phyloP scores from a whole-genome alignment of 2,113 vertebrate species.

The Silurus meridionalis region DNA sequence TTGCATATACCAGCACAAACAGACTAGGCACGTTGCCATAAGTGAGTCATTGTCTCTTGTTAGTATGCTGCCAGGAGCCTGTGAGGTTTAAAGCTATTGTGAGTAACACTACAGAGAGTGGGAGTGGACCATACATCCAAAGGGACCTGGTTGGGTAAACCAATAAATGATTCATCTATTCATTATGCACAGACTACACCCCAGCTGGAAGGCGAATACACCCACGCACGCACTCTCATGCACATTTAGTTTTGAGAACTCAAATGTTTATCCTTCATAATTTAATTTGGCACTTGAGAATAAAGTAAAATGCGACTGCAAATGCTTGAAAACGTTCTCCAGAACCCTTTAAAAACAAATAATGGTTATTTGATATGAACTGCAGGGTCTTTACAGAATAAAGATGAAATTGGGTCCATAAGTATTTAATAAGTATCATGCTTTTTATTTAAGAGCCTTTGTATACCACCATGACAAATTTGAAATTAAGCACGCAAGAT shows the following conservation, averaged over 20 bases:
- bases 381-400: neutral
- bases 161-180: conserved; percentile 26
- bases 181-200: conserved; percentile 6
- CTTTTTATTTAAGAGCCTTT: too few relatives aligned
- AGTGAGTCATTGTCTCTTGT: neutral
- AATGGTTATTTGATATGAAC: neutral
- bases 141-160: neutral
- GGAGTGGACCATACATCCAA: neutral
- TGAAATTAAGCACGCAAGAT: too few relatives aligned
- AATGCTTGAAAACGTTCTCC: neutral
- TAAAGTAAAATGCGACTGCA: neutral
- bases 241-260: neutral
- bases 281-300: neutral
- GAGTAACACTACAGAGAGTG: neutral
- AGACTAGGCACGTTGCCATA: neutral
- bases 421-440: too few relatives aligned
- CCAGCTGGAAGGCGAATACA: neutral
- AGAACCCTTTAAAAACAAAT: neutral
- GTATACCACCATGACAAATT: too few relatives aligned
- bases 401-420: too few relatives aligned
- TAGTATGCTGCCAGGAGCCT: neutral
- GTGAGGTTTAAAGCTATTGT: neutral
- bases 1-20: conserved; percentile 27
- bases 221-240: neutral
- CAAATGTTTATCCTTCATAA: neutral